A percentile compares a stretch with the other conserved stretches of the same genome.
Evolutionary conservation across 2,888 invertebrate species (phyloP).

Genomic region (Phaedon cochleariae): DNA sequence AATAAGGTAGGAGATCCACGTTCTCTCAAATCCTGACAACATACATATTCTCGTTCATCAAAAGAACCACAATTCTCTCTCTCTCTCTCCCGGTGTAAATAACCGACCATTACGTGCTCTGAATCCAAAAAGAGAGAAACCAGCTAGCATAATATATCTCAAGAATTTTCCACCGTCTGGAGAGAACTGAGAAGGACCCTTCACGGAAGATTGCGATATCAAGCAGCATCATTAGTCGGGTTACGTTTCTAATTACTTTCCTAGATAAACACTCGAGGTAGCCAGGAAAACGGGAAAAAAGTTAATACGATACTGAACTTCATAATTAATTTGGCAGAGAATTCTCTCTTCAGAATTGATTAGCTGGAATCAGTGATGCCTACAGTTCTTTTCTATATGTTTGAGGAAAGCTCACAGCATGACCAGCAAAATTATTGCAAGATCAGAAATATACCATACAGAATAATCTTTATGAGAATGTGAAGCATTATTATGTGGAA

Average conservation of each 20-base stretch:
- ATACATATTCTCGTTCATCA: slow-evolving; percentile 39
- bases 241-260: slow-evolving; percentile 40
- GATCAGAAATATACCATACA: too few relatives aligned
- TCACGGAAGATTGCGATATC: slow-evolving; percentile 33
- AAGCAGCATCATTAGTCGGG: slow-evolving; percentile 34
- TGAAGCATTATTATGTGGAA: too few relatives aligned
- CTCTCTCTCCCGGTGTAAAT: slow-evolving; percentile 42
- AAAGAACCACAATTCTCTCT: slow-evolving; percentile 40
- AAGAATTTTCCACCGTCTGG: slow-evolving; percentile 20
- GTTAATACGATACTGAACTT: slow-evolving; percentile 27
- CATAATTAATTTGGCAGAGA: slow-evolving; percentile 28
- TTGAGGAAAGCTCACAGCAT: too few relatives aligned
- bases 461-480: too few relatives aligned
- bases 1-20: slow-evolving; percentile 19
- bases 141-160: slow-evolving; percentile 24
- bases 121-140: slow-evolving; percentile 28
- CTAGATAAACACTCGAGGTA: slow-evolving; percentile 35
- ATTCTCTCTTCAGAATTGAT: slow-evolving; percentile 16
- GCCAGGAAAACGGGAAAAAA: slow-evolving; percentile 18
- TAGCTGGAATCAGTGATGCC: slow-evolving; percentile 10
- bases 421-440: too few relatives aligned
- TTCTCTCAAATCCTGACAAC: slow-evolving; percentile 27
- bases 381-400: too few relatives aligned
- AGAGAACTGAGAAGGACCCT: slow-evolving; percentile 20
- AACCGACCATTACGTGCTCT: slow-evolving; percentile 41